Base-by-base conservation (phyloP, 2,113 vertebrate species). In the Dunckerocampus dactyliophorus region DNA sequence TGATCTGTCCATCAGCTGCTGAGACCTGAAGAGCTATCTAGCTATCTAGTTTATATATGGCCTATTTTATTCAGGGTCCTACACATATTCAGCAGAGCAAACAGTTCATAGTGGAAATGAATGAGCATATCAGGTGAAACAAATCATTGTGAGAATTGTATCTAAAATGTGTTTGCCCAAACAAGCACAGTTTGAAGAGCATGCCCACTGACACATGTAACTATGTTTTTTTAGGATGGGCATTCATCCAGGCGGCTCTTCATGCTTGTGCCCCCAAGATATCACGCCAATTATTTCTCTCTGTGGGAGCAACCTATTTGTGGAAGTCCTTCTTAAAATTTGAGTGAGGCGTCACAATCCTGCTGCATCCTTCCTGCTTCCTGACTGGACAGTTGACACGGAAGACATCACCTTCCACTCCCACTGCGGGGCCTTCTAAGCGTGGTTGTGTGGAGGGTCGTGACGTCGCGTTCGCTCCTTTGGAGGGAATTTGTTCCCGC, bases 231-330 rank as follows among this genome's bases (percentile, higher is more conserved):
- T 75, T 83, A 74, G 86, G 82, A 82, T 19, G 82, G 81, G 77
- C 83, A 82, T 79, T 74, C 66, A 82, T 68, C 53, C 76, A 80
- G 64, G 71, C 80, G 73, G 67, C 76, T 76, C 76, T 63, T 83
- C 81, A 53, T 76, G 76, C 72, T 71, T 10, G n/a, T 86, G 83
- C 79, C 87, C 82, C 71, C 53, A 49, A 82, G 85, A 86, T 67
- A 86, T 87, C 83, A 54, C 73, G 75, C 79, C 88, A 90, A 89
- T 88, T 90, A 88, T 86, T 75, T 75, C 69, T 81, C 88, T 78
- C 85, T 77, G 82, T 76, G 76, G 87, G 81, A 80, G 81, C 70
- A 82, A 69, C 72, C 87, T 88, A 89, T 89, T 89, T 87, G 75
- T 10, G 59, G 73, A 71, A 71, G 63, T 69, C 67, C 67, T 62